Evolutionary conservation across 1,140 invertebrate species (phyloP), one percentile per base, ranked within the genome.

Genomic region (Cydia amplana): DNA sequence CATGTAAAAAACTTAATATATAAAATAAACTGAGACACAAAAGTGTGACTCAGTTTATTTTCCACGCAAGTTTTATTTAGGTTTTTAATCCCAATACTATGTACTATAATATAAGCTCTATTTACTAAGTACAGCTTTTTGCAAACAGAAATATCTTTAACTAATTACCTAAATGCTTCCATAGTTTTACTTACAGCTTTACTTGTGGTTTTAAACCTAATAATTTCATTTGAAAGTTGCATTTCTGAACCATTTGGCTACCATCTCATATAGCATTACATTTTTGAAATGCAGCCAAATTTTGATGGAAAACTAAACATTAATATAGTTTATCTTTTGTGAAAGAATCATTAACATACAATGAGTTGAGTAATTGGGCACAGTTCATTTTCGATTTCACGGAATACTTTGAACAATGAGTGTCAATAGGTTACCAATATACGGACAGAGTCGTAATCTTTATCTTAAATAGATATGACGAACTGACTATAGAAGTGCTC

Each of bases 331-430:
- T 70, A 60, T 60, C 55, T 60, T 60, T 60, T 60, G 55, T 18
- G 28, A 18, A 36, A 70, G 32, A 70, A 36, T 18, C 14, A 70
- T 70, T 70, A 36, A 70, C 65, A 70, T 70, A 70, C 65, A 70
- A 70, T 70, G 65, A 18, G 16, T 70, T 70, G 65, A 36, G 65
- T 70, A 70, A 70, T 70, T 70, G 65, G 36, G 65, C 65, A 70
- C 65, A 36, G 65, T 70, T 60, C 55, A 60, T 60, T 70, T 70
- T 70, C 65, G 65, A n/a, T 70, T 70, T 70, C 65, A 70, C 64
- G 65, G 65, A 70, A 70, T 36, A 70, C 65, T 70, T 14, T n/a
- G 28, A 70, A 70, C 65, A 70, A 70, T 70, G n/a, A 70, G 28
- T 36, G 65, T 70, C 65, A 70, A 36, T 36, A 70, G 65, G 65